Evolutionary conservation across 2,888 invertebrate genomes (phyloP), one percentile per base, ranked within the genome.

Genomic region (Julus scandinavius): DNA sequence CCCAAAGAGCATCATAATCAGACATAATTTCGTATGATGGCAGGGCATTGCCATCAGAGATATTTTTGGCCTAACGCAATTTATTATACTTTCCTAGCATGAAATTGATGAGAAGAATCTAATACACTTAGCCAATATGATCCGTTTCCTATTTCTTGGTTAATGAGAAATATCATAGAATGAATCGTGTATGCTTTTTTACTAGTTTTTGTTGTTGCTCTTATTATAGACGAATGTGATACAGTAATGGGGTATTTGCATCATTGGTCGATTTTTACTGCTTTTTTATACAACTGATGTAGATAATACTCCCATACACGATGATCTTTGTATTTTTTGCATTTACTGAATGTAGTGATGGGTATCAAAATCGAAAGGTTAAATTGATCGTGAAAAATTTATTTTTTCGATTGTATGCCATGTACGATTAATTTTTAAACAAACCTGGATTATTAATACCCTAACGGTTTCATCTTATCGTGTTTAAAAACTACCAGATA

Each of bases 41-140:
- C 3, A 15, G 29, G 80, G 80, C 80, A 80, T 9, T 54, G 54
- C 54, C 54, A 54, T 54, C 54, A 4, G 17, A 15, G 54, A 13
- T 54, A 54, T 80, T 80, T 38, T 38, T 80, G 80, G 38, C 38
- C 15, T 38, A 38, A 29, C 15, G 80, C 80, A 38, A 29, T 80
- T 80, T 38, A 80, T 80, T 80, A 80, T 2, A 38, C 38, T 80
- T 80, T 29, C 0, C 38, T 80, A 38, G 80, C 80, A 40, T 80
- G 80, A 80, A 80, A 80, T 80, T 80, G 80, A 80, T 40, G 29
- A 38, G 38, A 72, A 72, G 29, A 72, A 72, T 72, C 20, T 9
- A 29, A 72, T 72, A 9, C 29, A 72, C 72, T 72, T 72, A 29
- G 72, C 20, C 72, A 72, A 29, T 11, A 72, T 72, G 72, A 20